A percentile compares a stretch with the other conserved stretches of the same genome.
Conservation (phyloP, 1,140 invertebrate genomes). For the Dendroctonus valens region DNA sequence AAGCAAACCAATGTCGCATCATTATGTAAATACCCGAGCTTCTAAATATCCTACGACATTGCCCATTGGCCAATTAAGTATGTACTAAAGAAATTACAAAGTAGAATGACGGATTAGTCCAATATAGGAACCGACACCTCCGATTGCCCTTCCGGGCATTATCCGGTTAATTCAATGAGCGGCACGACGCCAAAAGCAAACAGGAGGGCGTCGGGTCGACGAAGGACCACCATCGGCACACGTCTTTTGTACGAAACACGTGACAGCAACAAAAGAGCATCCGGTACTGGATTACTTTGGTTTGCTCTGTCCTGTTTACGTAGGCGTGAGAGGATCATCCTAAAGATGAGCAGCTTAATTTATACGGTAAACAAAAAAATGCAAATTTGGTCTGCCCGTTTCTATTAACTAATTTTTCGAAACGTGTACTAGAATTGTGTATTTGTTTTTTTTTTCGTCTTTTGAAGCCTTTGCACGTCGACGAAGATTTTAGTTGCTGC, state of each 20-base stretch:
- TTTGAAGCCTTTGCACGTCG: too few species aligned
- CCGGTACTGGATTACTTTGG: slow-evolving; percentile 21
- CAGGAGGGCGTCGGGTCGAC: slow-evolving; percentile 35
- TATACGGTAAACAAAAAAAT: neutral
- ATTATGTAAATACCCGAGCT: too few species aligned
- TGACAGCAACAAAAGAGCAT: slow-evolving; percentile 30
- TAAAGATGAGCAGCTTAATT: slow-evolving; percentile 15
- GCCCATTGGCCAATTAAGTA: neutral
- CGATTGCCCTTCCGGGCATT: slow-evolving; percentile 32
- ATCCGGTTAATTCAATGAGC: slow-evolving; percentile 45
- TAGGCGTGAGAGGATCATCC: slow-evolving; percentile 14
- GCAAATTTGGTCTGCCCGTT: too few species aligned
- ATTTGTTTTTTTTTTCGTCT: too few species aligned
- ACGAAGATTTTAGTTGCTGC: too few species aligned
- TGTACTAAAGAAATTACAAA: slow-evolving; percentile 16
- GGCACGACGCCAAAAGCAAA: slow-evolving; percentile 43
- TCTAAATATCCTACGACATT: too few species aligned
- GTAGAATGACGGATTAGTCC: slow-evolving; percentile 39
- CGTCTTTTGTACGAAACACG: slow-evolving; percentile 39
- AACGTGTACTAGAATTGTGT: too few species aligned
- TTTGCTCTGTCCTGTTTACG: slow-evolving; percentile 27
- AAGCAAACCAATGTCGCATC: too few species aligned
- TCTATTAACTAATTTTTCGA: too few species aligned
- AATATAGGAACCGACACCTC: slow-evolving; percentile 38
- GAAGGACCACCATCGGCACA: slow-evolving; percentile 25